These are phyloP conservation scores for Enoplosus armatus DNA, from an alignment of 2,797 vertebrate genomes.

Conservation along the genomic window DNA sequence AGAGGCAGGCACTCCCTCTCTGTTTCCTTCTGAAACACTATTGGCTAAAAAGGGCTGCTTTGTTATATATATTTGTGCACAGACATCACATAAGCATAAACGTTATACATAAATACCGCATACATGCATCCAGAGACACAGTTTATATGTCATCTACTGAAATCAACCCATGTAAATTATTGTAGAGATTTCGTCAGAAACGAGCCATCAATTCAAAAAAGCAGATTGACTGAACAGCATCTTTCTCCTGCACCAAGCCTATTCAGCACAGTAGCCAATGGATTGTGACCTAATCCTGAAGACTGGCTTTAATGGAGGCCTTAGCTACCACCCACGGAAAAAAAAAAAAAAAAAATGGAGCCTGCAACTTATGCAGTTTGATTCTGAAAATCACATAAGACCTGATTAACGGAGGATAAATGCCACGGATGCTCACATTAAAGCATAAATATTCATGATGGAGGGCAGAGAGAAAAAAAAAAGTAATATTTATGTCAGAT, in stretches of 20 bases:
- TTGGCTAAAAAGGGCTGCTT: slow-evolving; percentile 50
- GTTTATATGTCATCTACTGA: background rate
- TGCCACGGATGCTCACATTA: slow-evolving; percentile 84
- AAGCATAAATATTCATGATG: slow-evolving; percentile 85
- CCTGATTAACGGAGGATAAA: slow-evolving; percentile 86
- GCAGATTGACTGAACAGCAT: slow-evolving; percentile 29
- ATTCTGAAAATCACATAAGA: slow-evolving; percentile 85
- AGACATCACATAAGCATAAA: slow-evolving; percentile 10
- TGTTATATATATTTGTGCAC: slow-evolving; percentile 17
- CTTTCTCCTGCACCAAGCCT: slow-evolving; percentile 39
- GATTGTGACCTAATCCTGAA: slow-evolving; percentile 76
- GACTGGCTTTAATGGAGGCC: slow-evolving; percentile 73
- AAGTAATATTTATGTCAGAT: slow-evolving; percentile 87
- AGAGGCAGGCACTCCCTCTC: slow-evolving; percentile 82
- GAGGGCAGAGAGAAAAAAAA: slow-evolving; percentile 70
- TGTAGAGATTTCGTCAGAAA: slow-evolving; percentile 35
- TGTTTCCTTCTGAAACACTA: slow-evolving; percentile 61
- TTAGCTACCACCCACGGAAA: slow-evolving; percentile 69
- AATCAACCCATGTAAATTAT: slow-evolving; percentile 33
- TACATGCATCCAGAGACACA: slow-evolving; percentile 1
- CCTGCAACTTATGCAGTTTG: slow-evolving; percentile 80
- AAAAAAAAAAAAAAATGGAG: slow-evolving; percentile 63
- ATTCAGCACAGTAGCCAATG: slow-evolving; percentile 59
- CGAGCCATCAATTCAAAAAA: slow-evolving; percentile 11
- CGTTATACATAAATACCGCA: slow-evolving; percentile 2